Percentiles rank a stretch among this genome's conserved stretches.
phyloP scores from a whole-genome alignment of 2,888 invertebrate species.

The Onchidella celtica region DNA sequence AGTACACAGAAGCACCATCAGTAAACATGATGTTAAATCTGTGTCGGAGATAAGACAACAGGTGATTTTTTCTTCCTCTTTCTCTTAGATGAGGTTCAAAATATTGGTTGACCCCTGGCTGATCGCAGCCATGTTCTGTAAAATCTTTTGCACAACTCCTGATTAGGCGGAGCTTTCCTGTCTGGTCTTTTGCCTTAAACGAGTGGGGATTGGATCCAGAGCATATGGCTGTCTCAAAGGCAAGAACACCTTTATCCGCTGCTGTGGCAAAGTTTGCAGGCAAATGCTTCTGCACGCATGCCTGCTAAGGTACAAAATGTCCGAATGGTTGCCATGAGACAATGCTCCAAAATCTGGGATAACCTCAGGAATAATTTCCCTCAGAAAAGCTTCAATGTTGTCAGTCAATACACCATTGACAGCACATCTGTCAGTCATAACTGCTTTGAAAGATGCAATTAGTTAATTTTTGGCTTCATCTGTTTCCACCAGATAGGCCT shows the following conservation, averaged over 20 bases:
- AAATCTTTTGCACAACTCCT: neutral
- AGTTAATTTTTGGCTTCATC: neutral
- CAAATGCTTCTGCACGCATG: neutral
- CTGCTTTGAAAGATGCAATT: neutral
- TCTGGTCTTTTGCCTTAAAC: neutral
- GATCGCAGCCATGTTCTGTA: slow-evolving; percentile 7
- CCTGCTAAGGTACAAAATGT: neutral
- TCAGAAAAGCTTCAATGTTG: neutral
- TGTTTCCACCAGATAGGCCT: neutral
- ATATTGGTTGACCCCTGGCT: slow-evolving; percentile 1
- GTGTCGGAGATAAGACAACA: neutral
- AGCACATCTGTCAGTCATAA: neutral
- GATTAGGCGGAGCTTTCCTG: neutral
- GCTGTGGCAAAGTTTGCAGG: neutral
- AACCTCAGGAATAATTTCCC: neutral
- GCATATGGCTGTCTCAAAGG: neutral
- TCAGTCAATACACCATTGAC: neutral
- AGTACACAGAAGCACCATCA: slow-evolving; percentile 7
- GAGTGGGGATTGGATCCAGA: neutral
- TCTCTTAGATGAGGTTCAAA: neutral
- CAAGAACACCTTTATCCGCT: neutral
- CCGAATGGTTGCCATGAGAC: neutral
- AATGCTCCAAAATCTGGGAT: neutral
- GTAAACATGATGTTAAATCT: neutral
- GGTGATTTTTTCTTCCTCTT: neutral